Evolutionary conservation across 2,888 invertebrate genomes (phyloP), one percentile per base, ranked within the genome.

Genomic region (Callyntrura guangdongensis): DNA sequence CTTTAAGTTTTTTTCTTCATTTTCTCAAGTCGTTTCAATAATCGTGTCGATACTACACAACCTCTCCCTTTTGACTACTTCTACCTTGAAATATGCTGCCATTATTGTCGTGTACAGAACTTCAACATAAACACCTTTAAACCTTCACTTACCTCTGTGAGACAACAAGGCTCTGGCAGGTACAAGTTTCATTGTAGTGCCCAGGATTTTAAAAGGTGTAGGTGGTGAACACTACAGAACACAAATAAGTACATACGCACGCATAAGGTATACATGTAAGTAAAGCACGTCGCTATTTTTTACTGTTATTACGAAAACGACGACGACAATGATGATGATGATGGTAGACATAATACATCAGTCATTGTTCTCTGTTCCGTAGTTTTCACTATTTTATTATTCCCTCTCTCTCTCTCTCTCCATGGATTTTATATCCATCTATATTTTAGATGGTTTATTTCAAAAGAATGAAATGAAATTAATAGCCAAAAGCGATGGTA

Each of bases 381-480:
- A 77, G 69, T 77, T 81, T 81, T 59, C 36, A 59, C 79, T 53
- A 36, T 69, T 88, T 88, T 88, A 81, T 72, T 82, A 72, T 89
- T 89, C 17, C 45, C 74, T 79, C 79, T 86, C 77, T 53, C 56
- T 69, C n/a, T 79, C 22, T 67, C 79, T 90, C 86, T 87, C 91
- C 90, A 90, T 72, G 92, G 93, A 93, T 93, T 92, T 83, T 92
- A 92, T 92, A 93, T 92, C 89, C 92, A 93, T 93, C 92, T 93
- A 93, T 92, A 92, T 93, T 93, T 93, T 92, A 93, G 91, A 92
- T 92, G 92, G 83, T 92, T 93, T 93, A 86, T 90, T 91, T 91
- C 87, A 92, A 93, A 93, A 94, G 93, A 94, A 94, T 93, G 93
- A 93, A 93, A 93, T 93, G 93, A 94, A 94, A 94, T 94, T 94